Evolutionary conservation across 2,113 vertebrate species (phyloP), one percentile per base, ranked within the genome.

Genomic region (Regulus satrapa): DNA sequence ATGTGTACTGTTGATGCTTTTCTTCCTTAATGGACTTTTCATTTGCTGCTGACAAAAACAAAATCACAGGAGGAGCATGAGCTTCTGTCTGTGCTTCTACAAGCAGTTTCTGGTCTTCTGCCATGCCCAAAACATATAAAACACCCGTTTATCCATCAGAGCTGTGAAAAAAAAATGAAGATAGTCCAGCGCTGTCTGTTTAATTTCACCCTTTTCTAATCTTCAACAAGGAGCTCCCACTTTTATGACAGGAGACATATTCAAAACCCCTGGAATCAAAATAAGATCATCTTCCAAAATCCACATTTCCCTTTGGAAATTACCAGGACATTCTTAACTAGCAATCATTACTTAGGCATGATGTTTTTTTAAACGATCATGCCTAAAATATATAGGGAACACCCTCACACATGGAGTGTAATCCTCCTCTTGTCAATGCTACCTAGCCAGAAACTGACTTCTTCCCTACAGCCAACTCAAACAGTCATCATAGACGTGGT

Each of bases 401-500:
- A 87, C 73, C 56, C 68, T 97, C 49, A 52, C 56, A 77, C n/a
- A 54, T 38, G 61, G 71, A 74, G 78, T 77, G 18, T 36, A 74
- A 77, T 94, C 86, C 88, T 95, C 26, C 24, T 78, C 59, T 71
- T 92, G n/a, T 79, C 79, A 43, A 5, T 21, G 23, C 52, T 88
- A 83, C 29, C 28, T 84, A 95, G 69, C 56, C 45, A 88, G 76
- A 41, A 85, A 82, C 16, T 20, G 71, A 21, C 52, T 90, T 73
- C 69, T 95, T 59, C 41, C 45, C 82, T 87, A 31, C 64, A 96
- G 79, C 67, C 82, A 63, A 91, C 58, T 23, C 56, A 97, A 91
- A 73, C 9, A 88, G 10, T 84, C 81, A 31, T 75, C 75, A 69
- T 2, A 83, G 86, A 75, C 41, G 24, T 71, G 38, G 64, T 52